Conservation (phyloP, 2,797 vertebrate genomes). For the Spinus olivaceus region DNA sequence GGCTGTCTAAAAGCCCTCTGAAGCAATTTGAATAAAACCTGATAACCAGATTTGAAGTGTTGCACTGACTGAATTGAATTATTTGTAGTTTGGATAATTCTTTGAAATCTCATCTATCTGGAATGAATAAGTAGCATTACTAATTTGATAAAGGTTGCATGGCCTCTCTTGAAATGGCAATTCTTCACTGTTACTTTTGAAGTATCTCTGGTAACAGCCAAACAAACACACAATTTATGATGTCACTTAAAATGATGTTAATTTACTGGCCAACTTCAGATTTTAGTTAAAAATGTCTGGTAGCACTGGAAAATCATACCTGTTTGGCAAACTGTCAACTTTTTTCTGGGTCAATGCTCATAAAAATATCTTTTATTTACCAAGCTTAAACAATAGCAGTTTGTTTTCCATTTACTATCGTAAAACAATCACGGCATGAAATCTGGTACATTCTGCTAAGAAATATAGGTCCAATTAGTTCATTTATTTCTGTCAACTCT, state of each 20-base stretch:
- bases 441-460: neutral
- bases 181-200: conserved; percentile 24
- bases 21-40: neutral
- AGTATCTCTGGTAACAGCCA: conserved; percentile 44
- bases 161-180: neutral
- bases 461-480: neutral
- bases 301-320: conserved; percentile 24
- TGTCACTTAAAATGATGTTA: neutral
- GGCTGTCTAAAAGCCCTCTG: neutral
- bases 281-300: conserved; percentile 15
- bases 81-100: neutral
- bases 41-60: neutral
- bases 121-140: neutral
- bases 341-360: conserved; percentile 26
- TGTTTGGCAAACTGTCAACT: conserved; percentile 27
- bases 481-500: neutral
- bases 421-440: conserved; percentile 43
- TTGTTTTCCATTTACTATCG: conserved; percentile 33
- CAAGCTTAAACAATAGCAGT: conserved; percentile 57
- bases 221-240: conserved; percentile 39
- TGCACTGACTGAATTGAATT: neutral
- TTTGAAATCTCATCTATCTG: neutral
- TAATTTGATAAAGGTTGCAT: neutral
- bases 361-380: conserved; percentile 31
- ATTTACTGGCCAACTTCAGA: conserved; percentile 8